These are phyloP conservation scores for Drosophila cracens DNA, from an alignment of 2,888 invertebrate species.

Conservation along the genomic window DNA sequence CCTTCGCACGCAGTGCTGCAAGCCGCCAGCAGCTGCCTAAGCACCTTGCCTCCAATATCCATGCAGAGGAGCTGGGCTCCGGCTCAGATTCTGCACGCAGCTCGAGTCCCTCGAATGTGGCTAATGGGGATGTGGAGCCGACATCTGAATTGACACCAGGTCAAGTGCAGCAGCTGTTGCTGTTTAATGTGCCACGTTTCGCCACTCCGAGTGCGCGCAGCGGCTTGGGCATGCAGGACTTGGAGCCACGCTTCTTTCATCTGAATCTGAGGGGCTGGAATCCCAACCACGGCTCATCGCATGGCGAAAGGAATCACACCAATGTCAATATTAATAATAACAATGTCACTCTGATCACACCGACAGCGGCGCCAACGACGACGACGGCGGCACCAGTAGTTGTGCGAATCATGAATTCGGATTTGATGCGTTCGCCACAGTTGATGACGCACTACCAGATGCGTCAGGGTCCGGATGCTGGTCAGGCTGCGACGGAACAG, in stretches of 20 bases:
- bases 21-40: slow-evolving; percentile 7
- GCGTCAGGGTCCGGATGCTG: slow-evolving; percentile 34
- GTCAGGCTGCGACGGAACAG: background rate
- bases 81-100: background rate
- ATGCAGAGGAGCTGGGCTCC: slow-evolving; percentile 11
- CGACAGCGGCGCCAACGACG: background rate
- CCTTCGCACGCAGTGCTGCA: slow-evolving; percentile 3
- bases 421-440: slow-evolving; percentile 7
- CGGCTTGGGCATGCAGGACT: background rate
- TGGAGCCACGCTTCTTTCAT: slow-evolving; percentile 19
- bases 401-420: background rate
- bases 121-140: slow-evolving; percentile 2
- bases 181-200: background rate
- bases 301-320: slow-evolving; percentile 19
- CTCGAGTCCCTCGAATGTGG: background rate
- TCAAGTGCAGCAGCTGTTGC: slow-evolving; percentile 22
- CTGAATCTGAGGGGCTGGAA: background rate
- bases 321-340: slow-evolving; percentile 11
- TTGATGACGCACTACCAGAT: slow-evolving; percentile 29
- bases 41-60: background rate
- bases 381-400: background rate
- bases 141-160: slow-evolving; percentile 1
- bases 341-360: background rate
- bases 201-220: background rate
- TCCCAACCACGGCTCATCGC: background rate